A percentile compares a stretch with the other conserved stretches of the same genome.
Conservation (phyloP, 2,888 invertebrate genomes). For the Gibbula magus region DNA sequence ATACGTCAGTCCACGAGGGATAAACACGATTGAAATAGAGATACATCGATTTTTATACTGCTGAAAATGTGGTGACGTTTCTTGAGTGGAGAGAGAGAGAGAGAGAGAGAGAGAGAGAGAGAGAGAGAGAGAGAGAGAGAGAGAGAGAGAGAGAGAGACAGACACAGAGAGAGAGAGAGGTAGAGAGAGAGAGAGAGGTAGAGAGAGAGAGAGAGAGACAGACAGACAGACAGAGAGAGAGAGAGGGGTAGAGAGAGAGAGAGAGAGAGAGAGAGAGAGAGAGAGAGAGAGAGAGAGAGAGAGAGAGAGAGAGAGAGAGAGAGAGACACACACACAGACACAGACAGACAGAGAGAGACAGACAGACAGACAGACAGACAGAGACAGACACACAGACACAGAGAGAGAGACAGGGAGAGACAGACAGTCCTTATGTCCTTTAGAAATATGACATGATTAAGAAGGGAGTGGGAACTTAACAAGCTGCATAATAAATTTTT, state of each 20-base stretch:
- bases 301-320: not conserved
- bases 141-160: too few relatives aligned
- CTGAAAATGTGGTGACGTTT: too few relatives aligned
- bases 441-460: too few relatives aligned
- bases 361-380: not conserved
- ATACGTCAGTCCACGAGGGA: too few relatives aligned
- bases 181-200: not conserved
- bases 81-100: too few relatives aligned
- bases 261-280: not conserved
- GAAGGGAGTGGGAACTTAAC: too few relatives aligned
- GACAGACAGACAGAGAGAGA: not conserved
- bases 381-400: not conserved
- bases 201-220: not conserved
- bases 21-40: too few relatives aligned
- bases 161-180: not conserved
- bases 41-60: too few relatives aligned
- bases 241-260: not conserved
- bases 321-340: not conserved
- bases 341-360: not conserved
- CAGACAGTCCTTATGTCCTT: too few relatives aligned
- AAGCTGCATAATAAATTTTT: too few relatives aligned
- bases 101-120: too few relatives aligned
- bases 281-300: not conserved
- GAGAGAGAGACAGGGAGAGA: not conserved
- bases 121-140: too few relatives aligned